Evolutionary conservation across 2,888 invertebrate species (phyloP), one percentile per base, ranked within the genome.

Genomic region (Blastobasis lacticolella): DNA sequence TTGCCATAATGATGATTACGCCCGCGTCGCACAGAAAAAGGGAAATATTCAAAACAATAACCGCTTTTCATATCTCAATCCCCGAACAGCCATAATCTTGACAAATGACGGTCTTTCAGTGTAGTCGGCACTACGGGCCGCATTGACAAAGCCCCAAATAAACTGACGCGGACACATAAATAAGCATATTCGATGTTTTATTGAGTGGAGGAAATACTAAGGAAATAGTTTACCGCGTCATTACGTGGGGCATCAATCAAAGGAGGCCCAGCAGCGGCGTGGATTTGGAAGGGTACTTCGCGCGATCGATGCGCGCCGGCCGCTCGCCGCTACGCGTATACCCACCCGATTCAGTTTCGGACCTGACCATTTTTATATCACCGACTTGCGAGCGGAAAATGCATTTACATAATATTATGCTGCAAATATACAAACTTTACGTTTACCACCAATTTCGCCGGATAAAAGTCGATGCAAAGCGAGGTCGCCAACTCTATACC

Each of bases 181-280:
- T 86, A 84, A 81, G 82, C 83, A 84, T 82, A 82, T 84, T 86
- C 74, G 80, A 84, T 81, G 84, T 84, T 86, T 86, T 84, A 86
- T 87, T 83, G 83, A 86, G 83, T 85, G 71, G 73, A 82, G 87
- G 88, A 87, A 87, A 87, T 82, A 79, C 77, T 78, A 73, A 82
- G 87, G 86, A 87, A 88, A 86, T 84, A 84, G 84, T 85, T 86
- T 81, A 79, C 75, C 79, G 82, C 73, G 75, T 87, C 84, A 87
- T 86, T 86, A 87, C 79, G 74, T 71, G 64, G 67, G 71, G 69
- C 84, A 88, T 88, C 87, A 84, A 88, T 87, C 88, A 86, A 80
- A 75, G 73, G 70, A 69, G 68, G 71, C 65, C 66, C 66, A 67
- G 66, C 63, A 45, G 66, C 60, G 62, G 66, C 64, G 69, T 67